Conservation (phyloP, 2,888 invertebrate species). For the Drosophila cognata region DNA sequence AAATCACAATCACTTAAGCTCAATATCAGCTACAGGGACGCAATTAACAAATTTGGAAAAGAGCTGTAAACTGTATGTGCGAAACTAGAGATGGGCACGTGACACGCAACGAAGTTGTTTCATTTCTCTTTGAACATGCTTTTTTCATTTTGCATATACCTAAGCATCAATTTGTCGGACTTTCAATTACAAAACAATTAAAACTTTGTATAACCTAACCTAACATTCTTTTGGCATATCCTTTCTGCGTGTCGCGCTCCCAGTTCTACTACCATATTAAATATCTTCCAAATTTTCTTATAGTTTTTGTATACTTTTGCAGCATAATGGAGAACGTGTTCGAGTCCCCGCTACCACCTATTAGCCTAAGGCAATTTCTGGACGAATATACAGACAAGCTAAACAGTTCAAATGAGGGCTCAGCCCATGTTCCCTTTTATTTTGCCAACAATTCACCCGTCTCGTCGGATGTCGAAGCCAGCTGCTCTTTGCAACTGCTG, state of each 20-base stretch:
- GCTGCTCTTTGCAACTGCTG: conserved; percentile 54
- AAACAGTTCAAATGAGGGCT: conserved; percentile 1
- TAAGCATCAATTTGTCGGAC: background rate
- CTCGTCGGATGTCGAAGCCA: conserved; percentile 26
- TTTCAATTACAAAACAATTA: background rate
- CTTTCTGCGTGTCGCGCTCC: background rate
- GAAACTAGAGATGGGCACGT: conserved; percentile 1
- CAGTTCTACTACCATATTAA: background rate
- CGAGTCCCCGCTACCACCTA: conserved; percentile 51
- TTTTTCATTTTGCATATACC: background rate
- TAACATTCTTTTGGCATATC: background rate
- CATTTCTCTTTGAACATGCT: background rate
- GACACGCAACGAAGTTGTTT: background rate
- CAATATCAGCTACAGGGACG: conserved; percentile 82
- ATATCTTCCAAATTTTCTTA: background rate
- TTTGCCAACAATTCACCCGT: conserved; percentile 43
- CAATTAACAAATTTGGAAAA: conserved; percentile 76
- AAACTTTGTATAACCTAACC: background rate
- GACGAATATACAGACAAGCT: conserved; percentile 58
- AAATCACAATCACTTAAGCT: conserved; percentile 46
- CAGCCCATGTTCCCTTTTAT: conserved; percentile 37
- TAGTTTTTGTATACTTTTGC: background rate
- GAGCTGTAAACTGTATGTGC: conserved; percentile 39
- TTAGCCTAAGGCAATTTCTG: conserved; percentile 69
- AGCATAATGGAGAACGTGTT: conserved; percentile 78